Evolutionary conservation across 2,797 vertebrate species (phyloP), one percentile per base, ranked within the genome.

Genomic region (Capromys pilorides): DNA sequence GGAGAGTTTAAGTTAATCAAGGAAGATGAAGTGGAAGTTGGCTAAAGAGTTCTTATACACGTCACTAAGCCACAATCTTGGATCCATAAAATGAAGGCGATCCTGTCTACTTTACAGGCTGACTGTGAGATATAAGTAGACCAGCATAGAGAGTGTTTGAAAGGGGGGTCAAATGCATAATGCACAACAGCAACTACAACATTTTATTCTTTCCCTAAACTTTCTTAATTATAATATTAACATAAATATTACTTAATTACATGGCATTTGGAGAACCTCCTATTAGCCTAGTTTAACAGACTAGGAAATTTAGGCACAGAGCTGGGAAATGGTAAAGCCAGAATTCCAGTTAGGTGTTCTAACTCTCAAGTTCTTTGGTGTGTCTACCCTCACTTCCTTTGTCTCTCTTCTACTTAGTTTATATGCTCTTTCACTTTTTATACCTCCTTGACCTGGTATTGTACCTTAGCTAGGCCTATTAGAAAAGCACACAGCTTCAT

Each of bases 361-460:
- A 64, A 41, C 45, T 93, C 22, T 19, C 77, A 39, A 80, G 18
- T 33, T 31, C 39, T 83, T 95, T 78, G 36, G 7, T 59, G 45
- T 88, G 10, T 75, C 26, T 8, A 62, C 81, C 10, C 33, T 73
- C 21, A 2, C 64, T 86, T 94, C 33, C 87, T 75, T 86, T 54
- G 18, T 93, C 39, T 45, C 26, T 62, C 39, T 83, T 21, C 41
- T 86, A 41, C 85, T 81, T 81, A 14, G 10, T 16, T 71, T 51
- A 14, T 33, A 79, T 5, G 8, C 41, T 79, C 51, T 86, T 90
- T 91, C 89, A 85, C 71, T 96, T 93, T 93, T 96, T 78, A 67
- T 62, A 81, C 61, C 64, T 94, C 94, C 86, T 88, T 96, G 75
- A 91, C 95, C 11, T 94, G 85, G 36, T 96, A 95, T 91, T 95